Base-by-base conservation (phyloP, 2,113 vertebrate genomes). In the Hippocampus zosterae region DNA sequence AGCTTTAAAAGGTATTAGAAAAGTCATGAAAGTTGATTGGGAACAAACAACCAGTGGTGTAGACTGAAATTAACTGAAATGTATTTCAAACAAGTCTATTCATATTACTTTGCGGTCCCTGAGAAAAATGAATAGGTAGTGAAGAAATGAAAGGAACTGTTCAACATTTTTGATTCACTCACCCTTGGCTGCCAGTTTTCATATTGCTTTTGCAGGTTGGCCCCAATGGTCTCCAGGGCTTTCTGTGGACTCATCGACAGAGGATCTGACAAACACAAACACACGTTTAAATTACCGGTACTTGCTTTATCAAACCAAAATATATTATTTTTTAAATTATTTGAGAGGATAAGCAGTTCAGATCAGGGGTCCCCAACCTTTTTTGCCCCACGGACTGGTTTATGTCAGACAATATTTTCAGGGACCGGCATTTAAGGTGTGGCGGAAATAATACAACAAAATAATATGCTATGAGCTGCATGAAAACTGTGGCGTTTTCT, bases 191-290 rank as follows among this genome's bases (percentile, higher is more conserved):
- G 97, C 97, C 97, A 99, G 90, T 96, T 98, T 82, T 99, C 97
- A 0, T 99, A 99, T 82, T 99, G 97, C 88, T 99, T 99, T 92
- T 99, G 97, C 33, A 99, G 87, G 74, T 96, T 99, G 18, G 95
- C 96, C 57, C 97, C 97, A 0, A 99, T 99, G 67, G 95, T 97
- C 88, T 99, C 97, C 91, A 99, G 91, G 73, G 97, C 96, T 78
- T 98, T 98, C 85, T 99, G 97, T n/a, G 97, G 97, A 61, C 97
- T 97, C 96, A 98, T 98, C 0, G 97, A 98, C 80, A 99, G 91
- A 72, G 97, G 97, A 91, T 99, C 97, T 99, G 88, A 37, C 81
- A 83, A 71, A 84, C 64, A 81, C 33, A 59, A 48, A 60, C 12
- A 37, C 60, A 40, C 9, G 8, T 65, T 27, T 48, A 10, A 23